Conservation (phyloP, 2,113 vertebrate genomes). For the Pipa parva region DNA sequence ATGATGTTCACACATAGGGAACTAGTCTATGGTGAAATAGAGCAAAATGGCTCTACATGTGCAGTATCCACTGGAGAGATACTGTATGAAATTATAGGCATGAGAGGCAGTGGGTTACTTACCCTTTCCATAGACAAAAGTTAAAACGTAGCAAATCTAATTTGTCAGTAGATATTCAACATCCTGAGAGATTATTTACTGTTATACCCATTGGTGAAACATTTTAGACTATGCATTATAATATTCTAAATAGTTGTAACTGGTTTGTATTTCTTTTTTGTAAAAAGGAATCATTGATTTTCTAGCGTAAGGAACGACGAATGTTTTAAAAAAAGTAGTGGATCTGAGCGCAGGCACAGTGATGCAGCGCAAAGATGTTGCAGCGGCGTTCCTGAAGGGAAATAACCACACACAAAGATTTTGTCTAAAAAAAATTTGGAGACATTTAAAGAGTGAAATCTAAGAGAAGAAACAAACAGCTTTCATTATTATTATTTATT, state of each 20-base stretch:
- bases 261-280: constrained; percentile 11
- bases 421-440: background rate
- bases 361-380: background rate
- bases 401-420: background rate
- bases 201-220: constrained; percentile 17
- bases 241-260: constrained; percentile 27
- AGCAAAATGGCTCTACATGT: too few species aligned
- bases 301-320: constrained; percentile 15
- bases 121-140: background rate
- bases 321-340: constrained; percentile 20
- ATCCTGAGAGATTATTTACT: constrained; percentile 29
- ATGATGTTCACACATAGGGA: too few species aligned
- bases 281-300: constrained; percentile 37
- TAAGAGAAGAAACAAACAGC: too few species aligned
- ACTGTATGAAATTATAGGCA: too few species aligned
- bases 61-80: too few species aligned
- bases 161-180: constrained; percentile 8
- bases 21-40: too few species aligned
- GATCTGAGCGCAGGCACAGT: background rate
- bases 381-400: background rate
- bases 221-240: constrained; percentile 20
- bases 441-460: too few species aligned
- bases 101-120: too few species aligned
- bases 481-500: too few species aligned
- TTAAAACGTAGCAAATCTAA: constrained; percentile 13